These are phyloP conservation scores for Campoletis raptor DNA, from an alignment of 2,888 invertebrate genomes.

Conservation along the genomic window DNA sequence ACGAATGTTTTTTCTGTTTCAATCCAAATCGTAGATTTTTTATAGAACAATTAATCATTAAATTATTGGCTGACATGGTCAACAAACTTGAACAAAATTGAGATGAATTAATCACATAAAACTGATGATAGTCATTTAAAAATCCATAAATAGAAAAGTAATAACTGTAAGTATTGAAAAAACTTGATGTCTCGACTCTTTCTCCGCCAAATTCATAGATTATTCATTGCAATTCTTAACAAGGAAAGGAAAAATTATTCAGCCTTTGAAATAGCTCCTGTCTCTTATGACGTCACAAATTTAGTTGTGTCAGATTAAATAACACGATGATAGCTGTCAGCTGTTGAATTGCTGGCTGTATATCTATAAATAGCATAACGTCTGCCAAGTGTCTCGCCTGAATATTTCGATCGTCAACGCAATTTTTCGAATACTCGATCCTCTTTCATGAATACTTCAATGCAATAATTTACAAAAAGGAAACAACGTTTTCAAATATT, in stretches of 20 bases:
- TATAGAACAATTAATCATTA: no score
- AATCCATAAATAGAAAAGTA: neutral
- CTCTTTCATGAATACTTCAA: neutral
- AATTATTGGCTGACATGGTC: no score
- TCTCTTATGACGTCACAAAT: neutral
- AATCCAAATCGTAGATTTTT: no score
- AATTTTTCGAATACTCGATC: neutral
- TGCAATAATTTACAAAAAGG: neutral
- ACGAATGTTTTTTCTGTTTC: no score
- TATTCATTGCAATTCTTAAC: neutral
- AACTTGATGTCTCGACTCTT: neutral
- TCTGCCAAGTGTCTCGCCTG: conserved; percentile 13
- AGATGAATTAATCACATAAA: neutral
- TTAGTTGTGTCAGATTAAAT: conserved; percentile 11
- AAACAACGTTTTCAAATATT: neutral
- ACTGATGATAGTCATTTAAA: no score
- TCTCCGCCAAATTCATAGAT: neutral
- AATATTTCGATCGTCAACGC: conserved; percentile 6
- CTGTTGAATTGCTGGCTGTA: conserved; percentile 3
- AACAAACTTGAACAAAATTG: neutral
- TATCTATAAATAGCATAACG: conserved; percentile 10
- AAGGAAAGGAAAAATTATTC: neutral
- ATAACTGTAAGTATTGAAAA: neutral
- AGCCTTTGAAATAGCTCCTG: neutral
- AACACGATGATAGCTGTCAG: neutral